Evolutionary conservation across 2,888 invertebrate genomes (phyloP), one percentile per base, ranked within the genome.

Genomic region (Acanthosepion pharaonis): DNA sequence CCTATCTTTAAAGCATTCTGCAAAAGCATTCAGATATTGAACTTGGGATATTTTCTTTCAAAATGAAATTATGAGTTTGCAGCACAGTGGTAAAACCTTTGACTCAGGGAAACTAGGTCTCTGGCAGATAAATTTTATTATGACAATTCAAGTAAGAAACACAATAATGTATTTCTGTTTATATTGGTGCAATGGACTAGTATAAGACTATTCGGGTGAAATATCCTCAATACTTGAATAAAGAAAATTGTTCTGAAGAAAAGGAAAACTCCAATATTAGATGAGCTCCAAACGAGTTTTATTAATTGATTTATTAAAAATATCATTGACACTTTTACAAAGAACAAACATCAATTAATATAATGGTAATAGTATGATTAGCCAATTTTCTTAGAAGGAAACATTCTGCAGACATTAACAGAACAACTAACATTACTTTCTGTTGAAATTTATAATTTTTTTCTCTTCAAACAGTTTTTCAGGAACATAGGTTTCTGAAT

Each of bases 11-110:
- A 78, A 78, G n/a, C 78, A 33, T 78, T 78, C n/a, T 33, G 78
- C 15, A 78, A 78, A 78, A 78, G 78, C 18, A 33, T 78, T 78
- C n/a, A 64, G n/a, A 78, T 78, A 33, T 78, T 78, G 78, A 78
- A 78, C n/a, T 78, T 78, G n/a, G n/a, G n/a, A 78, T 78, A 78
- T 78, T 78, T 78, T 78, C 78, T 78, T 78, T 78, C 78, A 78
- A 78, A 78, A 78, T 78, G 78, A 33, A 78, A 78, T 78, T 78
- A 78, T 78, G n/a, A 11, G n/a, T 11, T n/a, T 78, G 78, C 33
- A 78, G 78, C n/a, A 3, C 78, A 78, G 78, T 33, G 78, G 78
- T 78, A 33, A 78, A 5, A n/a, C 78, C 78, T 78, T 78, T 78
- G 78, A n/a, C 78, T 33, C n/a, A 33, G 33, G 78, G n/a, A 78